Evolutionary conservation across 1,140 invertebrate species (phyloP).

Genomic region (Nylanderia fulva): DNA sequence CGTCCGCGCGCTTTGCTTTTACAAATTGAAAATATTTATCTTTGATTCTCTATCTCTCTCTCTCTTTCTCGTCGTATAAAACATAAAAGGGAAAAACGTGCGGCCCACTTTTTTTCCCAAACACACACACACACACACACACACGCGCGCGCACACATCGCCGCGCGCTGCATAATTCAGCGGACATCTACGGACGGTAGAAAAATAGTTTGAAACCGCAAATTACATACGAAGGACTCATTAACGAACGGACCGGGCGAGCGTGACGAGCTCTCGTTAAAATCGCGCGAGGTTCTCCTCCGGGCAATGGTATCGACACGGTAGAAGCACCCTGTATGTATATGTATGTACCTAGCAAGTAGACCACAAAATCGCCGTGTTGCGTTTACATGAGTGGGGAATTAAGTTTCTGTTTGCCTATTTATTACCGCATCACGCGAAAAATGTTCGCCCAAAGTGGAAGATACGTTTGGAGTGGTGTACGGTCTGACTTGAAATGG

Average conservation of each 20-base stretch:
- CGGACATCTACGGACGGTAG: constrained; percentile 20
- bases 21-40: constrained; percentile 54
- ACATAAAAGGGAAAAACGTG: background rate
- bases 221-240: constrained; percentile 56
- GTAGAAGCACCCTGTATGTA: background rate
- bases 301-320: constrained; percentile 18
- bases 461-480: background rate
- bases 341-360: constrained; percentile 27
- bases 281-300: background rate
- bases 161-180: constrained; percentile 42
- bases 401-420: constrained; percentile 56
- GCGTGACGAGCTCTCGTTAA: constrained; percentile 60
- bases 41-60: too few species aligned
- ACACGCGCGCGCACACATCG: too few species aligned
- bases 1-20: background rate
- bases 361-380: constrained; percentile 28
- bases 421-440: constrained; percentile 52
- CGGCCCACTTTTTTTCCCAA: constrained; percentile 21
- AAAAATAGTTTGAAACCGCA: constrained; percentile 57
- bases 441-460: constrained; percentile 11
- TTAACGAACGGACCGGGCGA: constrained; percentile 43
- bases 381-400: constrained; percentile 22
- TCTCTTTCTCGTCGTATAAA: constrained; percentile 28
- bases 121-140: too few species aligned
- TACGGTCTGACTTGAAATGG: constrained; percentile 2